These are phyloP conservation scores for Drosophila kanapiae DNA, from an alignment of 1,140 invertebrate species.

Conservation along the genomic window DNA sequence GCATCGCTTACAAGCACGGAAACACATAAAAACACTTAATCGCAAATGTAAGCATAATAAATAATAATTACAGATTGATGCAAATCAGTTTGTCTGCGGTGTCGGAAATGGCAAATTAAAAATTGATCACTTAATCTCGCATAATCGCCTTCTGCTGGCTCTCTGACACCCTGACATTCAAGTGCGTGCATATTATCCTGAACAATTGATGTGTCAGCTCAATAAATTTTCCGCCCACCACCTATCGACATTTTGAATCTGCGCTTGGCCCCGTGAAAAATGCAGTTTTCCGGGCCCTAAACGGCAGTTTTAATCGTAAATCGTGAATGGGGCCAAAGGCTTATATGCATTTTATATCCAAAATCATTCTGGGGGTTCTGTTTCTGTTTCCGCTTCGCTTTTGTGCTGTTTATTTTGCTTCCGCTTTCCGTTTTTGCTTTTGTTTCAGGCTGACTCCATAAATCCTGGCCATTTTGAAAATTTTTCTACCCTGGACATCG, in stretches of 20 bases:
- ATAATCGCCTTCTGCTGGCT: constrained; percentile 12
- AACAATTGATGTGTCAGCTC: constrained; percentile 20
- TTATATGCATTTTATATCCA: constrained; percentile 28
- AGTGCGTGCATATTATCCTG: constrained; percentile 28
- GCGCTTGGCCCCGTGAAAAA: constrained; percentile 5
- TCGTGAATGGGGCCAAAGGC: constrained; percentile 12
- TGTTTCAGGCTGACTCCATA: constrained; percentile 12
- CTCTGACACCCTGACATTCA: constrained; percentile 26
- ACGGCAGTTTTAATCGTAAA: constrained; percentile 33
- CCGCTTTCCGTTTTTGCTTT: constrained; percentile 27
- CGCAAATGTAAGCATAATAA: constrained; percentile 68
- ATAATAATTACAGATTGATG: constrained; percentile 60
- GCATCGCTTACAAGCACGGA: constrained; percentile 46
- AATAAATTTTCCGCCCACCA: constrained; percentile 20
- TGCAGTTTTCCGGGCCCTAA: constrained; percentile 17
- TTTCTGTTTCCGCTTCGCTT: constrained; percentile 43
- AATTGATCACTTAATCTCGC: constrained; percentile 55
- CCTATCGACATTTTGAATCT: constrained; percentile 28
- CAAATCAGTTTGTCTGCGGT: constrained; percentile 60
- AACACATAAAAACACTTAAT: constrained; percentile 40
- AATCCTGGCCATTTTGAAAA: constrained; percentile 36
- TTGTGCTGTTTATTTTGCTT: constrained; percentile 42
- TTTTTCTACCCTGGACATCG: neutral
- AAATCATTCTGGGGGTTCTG: constrained; percentile 19
- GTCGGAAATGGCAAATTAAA: constrained; percentile 58